These are phyloP conservation scores for Parotia lawesii DNA, from an alignment of 2,113 vertebrate genomes.

Conservation along the genomic window DNA sequence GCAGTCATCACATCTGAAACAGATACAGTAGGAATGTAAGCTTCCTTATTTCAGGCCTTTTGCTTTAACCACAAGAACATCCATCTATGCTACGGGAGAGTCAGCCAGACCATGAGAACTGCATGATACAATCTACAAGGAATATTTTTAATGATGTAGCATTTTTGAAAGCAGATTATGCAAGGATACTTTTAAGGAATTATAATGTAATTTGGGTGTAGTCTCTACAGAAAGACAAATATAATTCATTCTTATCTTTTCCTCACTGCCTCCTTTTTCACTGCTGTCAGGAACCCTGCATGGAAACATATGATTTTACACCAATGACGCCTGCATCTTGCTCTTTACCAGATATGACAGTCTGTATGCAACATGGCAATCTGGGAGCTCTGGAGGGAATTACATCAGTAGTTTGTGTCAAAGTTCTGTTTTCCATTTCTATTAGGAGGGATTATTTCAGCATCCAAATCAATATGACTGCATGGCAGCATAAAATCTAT, in stretches of 20 bases:
- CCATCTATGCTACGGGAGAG: background rate
- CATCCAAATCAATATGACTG: background rate
- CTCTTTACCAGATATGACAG: constrained; percentile 8
- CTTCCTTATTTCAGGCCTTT: background rate
- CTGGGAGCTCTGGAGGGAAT: background rate
- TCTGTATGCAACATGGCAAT: background rate
- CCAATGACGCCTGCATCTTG: background rate
- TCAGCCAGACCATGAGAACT: background rate
- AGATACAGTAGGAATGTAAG: background rate
- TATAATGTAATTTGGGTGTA: background rate
- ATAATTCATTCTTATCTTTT: background rate
- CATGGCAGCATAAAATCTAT: background rate
- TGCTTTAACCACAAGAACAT: constrained; percentile 27
- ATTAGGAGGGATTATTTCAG: constrained; percentile 32
- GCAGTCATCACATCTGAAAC: background rate
- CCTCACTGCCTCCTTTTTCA: background rate
- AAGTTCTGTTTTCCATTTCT: constrained; percentile 8
- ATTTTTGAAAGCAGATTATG: constrained; percentile 14
- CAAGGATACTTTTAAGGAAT: background rate
- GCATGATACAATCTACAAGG: background rate
- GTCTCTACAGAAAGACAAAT: constrained; percentile 12
- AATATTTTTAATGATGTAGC: background rate
- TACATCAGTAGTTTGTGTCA: constrained; percentile 1
- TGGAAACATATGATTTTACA: constrained; percentile 6
- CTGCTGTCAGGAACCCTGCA: background rate